Base-by-base conservation (phyloP, 2,888 invertebrate genomes). In the Meiosimyza decipiens region DNA sequence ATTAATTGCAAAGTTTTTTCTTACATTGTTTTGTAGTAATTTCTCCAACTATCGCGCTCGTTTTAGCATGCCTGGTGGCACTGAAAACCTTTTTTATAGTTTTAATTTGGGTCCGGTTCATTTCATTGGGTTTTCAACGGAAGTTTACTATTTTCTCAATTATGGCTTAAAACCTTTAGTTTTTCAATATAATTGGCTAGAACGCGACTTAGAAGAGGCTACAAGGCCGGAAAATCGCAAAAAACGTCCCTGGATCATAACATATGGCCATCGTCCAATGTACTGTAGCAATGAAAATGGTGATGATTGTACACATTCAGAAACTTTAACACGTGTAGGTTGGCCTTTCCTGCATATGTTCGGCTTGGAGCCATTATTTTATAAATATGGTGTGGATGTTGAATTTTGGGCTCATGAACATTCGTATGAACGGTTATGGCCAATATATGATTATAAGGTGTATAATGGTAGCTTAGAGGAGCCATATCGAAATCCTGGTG, bases 381-480 rank as follows among this genome's bases (percentile, higher is more conserved):
- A 93, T 83, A 89, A 95, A 78, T 92, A 94, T 85, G 97, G 95
- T 51, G 99, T 99, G 40, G 99, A 99, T 89, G 86, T 99, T 71
- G 93, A 92, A 84, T 89, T 99, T 60, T 98, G 97, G 96, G 99
- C 98, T 0, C 99, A 99, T 86, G 98, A 99, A 86, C 99, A 99
- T 88, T 95, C 95, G 6, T 99, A 98, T 85, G 99, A 99, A 88
- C 89, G 99, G 59, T 88, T 97, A 55, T 99, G 95, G 94, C 99
- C 99, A 11, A 91, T 98, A 72, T 99, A 95, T 87, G 91, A 99
- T 86, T 91, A 92, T 79, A 89, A 89, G 82, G 93, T 92, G 0
- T 91, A 90, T 82, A 93, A 93, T 83, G 92, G 91, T 22, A 89
- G 90, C 0, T 59, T 75, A 1, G 80, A 82, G 0, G 81, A 87